A percentile compares a stretch with the other conserved stretches of the same genome.
Conservation (phyloP, 1,140 invertebrate species). For the Drosophila subpulchrella region DNA sequence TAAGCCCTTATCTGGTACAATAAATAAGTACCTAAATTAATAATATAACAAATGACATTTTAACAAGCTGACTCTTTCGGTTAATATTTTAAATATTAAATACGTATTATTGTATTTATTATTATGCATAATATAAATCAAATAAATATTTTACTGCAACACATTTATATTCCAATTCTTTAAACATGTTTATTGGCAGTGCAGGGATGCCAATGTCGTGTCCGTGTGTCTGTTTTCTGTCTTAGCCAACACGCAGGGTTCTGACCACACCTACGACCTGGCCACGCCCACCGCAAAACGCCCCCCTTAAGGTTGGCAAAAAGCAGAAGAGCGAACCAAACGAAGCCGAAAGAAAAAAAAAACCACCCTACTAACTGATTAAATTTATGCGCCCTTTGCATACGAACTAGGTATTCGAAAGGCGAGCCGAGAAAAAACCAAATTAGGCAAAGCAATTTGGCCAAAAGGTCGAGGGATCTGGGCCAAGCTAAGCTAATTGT, state of each 20-base stretch:
- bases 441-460: conserved; percentile 42
- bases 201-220: conserved; percentile 15
- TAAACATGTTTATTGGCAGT: not conserved
- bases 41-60: too few relatives aligned
- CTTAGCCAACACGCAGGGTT: conserved; percentile 39
- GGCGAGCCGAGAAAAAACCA: conserved; percentile 26
- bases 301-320: conserved; percentile 19
- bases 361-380: conserved; percentile 59
- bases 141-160: too few relatives aligned
- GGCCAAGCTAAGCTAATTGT: conserved; percentile 35
- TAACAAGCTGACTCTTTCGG: too few relatives aligned
- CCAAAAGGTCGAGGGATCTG: conserved; percentile 15
- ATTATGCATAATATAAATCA: too few relatives aligned
- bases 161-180: too few relatives aligned
- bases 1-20: too few relatives aligned
- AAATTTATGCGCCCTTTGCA: conserved; percentile 73
- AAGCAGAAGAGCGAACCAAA: not conserved
- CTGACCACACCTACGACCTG: conserved; percentile 43
- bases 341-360: conserved; percentile 13
- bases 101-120: too few relatives aligned
- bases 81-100: too few relatives aligned
- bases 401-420: conserved; percentile 52
- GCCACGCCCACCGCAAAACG: conserved; percentile 34
- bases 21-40: too few relatives aligned
- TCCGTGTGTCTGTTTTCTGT: conserved; percentile 29